These are phyloP conservation scores for Rhogogaster chlorosoma DNA, from an alignment of 2,888 invertebrate species.

Conservation along the genomic window DNA sequence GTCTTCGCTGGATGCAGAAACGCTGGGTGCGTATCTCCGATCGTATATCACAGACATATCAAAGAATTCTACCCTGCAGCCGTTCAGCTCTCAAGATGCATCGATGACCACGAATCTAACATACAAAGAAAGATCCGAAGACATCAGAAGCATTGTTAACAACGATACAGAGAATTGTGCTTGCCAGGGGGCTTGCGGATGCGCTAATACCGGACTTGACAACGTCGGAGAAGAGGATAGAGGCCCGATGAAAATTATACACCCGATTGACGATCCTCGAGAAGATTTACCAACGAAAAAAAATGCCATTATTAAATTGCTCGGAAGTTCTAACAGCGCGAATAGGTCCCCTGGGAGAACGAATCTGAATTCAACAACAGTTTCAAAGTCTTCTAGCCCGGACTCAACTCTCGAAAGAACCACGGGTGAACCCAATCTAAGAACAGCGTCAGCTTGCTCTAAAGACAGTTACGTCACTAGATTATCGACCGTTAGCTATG, in stretches of 20 bases:
- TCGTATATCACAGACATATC: conserved; percentile 60
- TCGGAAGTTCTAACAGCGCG: conserved; percentile 58
- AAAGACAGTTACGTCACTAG: conserved; percentile 65
- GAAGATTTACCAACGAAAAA: conserved; percentile 54
- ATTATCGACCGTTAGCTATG: conserved; percentile 62
- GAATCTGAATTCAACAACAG: conserved; percentile 55
- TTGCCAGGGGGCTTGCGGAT: conserved; percentile 73
- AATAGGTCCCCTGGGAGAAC: conserved; percentile 52
- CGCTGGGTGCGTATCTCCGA: conserved; percentile 71
- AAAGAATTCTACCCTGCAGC: conserved; percentile 67
- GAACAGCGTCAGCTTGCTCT: conserved; percentile 65
- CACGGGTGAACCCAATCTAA: conserved; percentile 34
- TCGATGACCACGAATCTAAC: conserved; percentile 66
- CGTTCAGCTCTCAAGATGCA: conserved; percentile 66
- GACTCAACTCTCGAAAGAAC: conserved; percentile 60
- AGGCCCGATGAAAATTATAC: not conserved
- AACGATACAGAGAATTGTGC: conserved; percentile 58
- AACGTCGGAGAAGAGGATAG: not conserved
- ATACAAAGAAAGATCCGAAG: conserved; percentile 61
- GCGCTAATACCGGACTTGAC: conserved; percentile 58
- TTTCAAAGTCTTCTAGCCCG: conserved; percentile 61
- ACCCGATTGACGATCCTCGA: conserved; percentile 38
- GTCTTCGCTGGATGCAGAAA: conserved; percentile 63
- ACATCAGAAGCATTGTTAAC: conserved; percentile 49
- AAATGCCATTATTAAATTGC: conserved; percentile 61